Base-by-base conservation (phyloP, 2,888 invertebrate genomes). In the Drosophila kuntzei region DNA sequence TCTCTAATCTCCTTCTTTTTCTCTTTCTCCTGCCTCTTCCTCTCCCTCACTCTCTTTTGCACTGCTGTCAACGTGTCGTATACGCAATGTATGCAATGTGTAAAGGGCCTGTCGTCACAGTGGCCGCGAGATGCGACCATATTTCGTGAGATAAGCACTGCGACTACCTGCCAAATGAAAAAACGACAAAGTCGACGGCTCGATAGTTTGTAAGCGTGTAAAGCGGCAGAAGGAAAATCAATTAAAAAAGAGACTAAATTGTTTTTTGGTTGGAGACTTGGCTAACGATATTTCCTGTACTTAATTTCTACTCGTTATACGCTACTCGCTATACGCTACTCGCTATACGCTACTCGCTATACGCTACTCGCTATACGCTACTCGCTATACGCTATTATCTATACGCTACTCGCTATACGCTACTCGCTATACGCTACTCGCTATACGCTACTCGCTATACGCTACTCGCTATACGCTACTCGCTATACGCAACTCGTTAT, bases 21-120 rank as follows among this genome's bases (percentile, higher is more conserved):
- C 44, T 9, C 16, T 16, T 7, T 3, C 27, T 27, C 27, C n/a
- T 27, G 1, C 20, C 16, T 12, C n/a, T 27, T 20, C 2, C 36
- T 9, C 14, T 32, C n/a, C 14, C 37, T 27, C 36, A 12, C 5
- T 5, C 36, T n/a, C n/a, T n/a, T 34, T 18, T 20, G 20, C 41
- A 7, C 5, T n/a, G 20, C n/a, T 22, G 74, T 39, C 54, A 60
- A 60, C 68, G 74, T 34, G 61, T 29, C 47, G 57, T 43, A 22
- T 29, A 51, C 41, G 36, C 36, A 44, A 18, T 54, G 49, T 39
- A 46, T 46, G 63, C 55, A 14, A 9, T 14, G 11, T 37, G 1
- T 20, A 12, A 25, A 36, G 16, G 2, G n/a, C 8, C 18, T 27
- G 53, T 57, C 47, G 39, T 29, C 58, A 41, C 32, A 12, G 8